Conservation (phyloP, 2,888 invertebrate genomes). For the Sinelater perroti region DNA sequence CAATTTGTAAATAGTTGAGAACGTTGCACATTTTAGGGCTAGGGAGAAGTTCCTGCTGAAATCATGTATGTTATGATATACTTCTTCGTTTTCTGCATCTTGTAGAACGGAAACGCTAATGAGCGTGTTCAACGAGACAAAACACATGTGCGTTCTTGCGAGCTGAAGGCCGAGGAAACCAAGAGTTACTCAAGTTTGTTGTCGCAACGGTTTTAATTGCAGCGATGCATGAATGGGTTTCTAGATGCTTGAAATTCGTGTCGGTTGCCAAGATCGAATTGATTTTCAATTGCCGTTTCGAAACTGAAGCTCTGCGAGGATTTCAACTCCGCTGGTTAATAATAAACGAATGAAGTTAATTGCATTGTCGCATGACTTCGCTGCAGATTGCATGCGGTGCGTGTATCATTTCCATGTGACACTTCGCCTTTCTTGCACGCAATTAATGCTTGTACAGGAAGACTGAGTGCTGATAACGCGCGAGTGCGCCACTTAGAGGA, state of each 20-base stretch:
- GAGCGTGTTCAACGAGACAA: not conserved
- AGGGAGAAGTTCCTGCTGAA: too few species aligned
- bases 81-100: too few species aligned
- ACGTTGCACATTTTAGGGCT: too few species aligned
- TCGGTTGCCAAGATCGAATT: not conserved
- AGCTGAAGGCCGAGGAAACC: conserved; percentile 6
- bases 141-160: too few species aligned
- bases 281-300: not conserved
- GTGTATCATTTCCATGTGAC: conserved; percentile 11
- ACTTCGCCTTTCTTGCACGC: conserved; percentile 7
- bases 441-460: conserved; percentile 9
- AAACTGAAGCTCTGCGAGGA: not conserved
- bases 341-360: conserved; percentile 1
- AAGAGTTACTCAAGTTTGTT: conserved; percentile 13
- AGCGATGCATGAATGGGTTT: conserved; percentile 2
- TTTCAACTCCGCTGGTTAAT: too few species aligned
- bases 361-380: conserved; percentile 7
- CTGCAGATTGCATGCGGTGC: not conserved
- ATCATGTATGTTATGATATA: too few species aligned
- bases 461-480: not conserved
- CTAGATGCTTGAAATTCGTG: not conserved
- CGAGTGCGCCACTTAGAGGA: not conserved
- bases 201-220: conserved; percentile 5
- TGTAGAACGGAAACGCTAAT: not conserved
- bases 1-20: too few species aligned